Evolutionary conservation across 2,113 vertebrate species (phyloP).

Genomic region (Plestiodon gilberti): DNA sequence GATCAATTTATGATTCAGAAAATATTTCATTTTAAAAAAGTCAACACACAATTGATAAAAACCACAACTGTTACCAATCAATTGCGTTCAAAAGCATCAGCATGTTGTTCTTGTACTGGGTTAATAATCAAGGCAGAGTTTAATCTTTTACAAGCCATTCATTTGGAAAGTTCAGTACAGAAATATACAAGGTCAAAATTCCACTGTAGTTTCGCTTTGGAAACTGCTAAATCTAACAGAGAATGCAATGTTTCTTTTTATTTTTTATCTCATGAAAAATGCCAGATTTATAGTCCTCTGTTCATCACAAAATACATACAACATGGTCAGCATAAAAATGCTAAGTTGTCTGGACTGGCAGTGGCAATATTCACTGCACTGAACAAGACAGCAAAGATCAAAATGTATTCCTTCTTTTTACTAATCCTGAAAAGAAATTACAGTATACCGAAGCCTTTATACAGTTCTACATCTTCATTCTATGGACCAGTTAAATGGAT

Average conservation of each 20-base stretch:
- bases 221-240: conserved; percentile 30
- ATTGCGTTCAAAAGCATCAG: conserved; percentile 46
- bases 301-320: neutral
- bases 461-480: neutral
- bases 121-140: conserved; percentile 53
- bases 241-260: neutral
- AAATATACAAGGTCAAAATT: conserved; percentile 44
- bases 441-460: accelerated
- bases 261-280: conserved; percentile 65
- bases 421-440: neutral
- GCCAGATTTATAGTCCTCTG: conserved; percentile 45
- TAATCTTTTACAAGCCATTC: conserved; percentile 63
- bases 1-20: conserved; percentile 40
- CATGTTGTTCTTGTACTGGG: conserved; percentile 9
- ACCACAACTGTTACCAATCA: conserved; percentile 37
- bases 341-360: neutral
- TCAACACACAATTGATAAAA: neutral
- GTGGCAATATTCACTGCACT: neutral
- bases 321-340: conserved; percentile 1
- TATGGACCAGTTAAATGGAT: conserved; percentile 4
- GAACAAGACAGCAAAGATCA: neutral
- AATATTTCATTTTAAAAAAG: neutral
- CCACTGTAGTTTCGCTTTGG: conserved; percentile 46
- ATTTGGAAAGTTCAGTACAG: conserved; percentile 51
- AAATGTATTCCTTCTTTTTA: conserved; percentile 11